Percentiles rank a stretch among this genome's conserved stretches.
phyloP scores from a whole-genome alignment of 2,797 vertebrate genomes.

The Adrianichthys oophorus region DNA sequence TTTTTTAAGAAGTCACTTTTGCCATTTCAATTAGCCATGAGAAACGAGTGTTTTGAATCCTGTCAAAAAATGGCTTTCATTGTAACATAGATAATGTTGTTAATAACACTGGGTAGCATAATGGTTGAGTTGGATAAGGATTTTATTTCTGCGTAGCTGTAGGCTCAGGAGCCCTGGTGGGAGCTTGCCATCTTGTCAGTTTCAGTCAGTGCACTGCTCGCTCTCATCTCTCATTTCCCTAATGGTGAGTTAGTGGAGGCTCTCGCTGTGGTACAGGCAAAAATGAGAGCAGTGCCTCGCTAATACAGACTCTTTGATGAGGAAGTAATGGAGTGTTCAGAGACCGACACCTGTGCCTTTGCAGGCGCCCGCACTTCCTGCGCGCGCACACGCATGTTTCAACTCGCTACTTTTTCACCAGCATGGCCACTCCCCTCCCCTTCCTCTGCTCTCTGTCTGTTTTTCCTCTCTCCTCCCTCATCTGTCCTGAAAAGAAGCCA shows the following conservation, averaged over 20 bases:
- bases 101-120: constrained; percentile 15
- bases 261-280: constrained; percentile 30
- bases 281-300: constrained; percentile 44
- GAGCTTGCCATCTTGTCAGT: constrained; percentile 39
- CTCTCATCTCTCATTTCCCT: constrained; percentile 56
- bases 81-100: not conserved
- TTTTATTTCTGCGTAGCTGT: constrained; percentile 14
- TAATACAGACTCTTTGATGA: constrained; percentile 68
- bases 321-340: constrained; percentile 70
- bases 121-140: constrained; percentile 7
- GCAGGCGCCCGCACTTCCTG: constrained; percentile 24
- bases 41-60: not conserved
- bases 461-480: constrained; percentile 42
- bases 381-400: constrained; percentile 3
- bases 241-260: constrained; percentile 52
- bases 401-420: constrained; percentile 47
- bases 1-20: no score
- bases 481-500: constrained; percentile 61
- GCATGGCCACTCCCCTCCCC: constrained; percentile 40
- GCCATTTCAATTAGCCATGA: no score
- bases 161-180: constrained; percentile 17
- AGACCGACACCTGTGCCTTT: constrained; percentile 74
- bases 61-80: not conserved
- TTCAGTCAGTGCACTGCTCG: constrained; percentile 21
- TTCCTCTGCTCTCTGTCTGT: constrained; percentile 16